Percentiles rank a stretch among this genome's conserved stretches.
phyloP scores from a whole-genome alignment of 2,113 vertebrate species.

The Serinus canaria region DNA sequence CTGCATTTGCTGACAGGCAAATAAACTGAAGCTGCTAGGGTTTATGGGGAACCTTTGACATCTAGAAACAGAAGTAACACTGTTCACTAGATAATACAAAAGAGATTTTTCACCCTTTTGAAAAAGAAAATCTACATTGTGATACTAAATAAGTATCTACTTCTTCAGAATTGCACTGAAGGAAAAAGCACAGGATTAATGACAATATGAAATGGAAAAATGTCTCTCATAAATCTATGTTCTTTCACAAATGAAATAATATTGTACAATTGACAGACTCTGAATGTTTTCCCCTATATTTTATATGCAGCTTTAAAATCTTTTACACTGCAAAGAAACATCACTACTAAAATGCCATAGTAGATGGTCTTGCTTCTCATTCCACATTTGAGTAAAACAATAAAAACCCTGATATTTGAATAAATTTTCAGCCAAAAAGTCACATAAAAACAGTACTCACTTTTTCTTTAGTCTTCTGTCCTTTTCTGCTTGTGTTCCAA shows the following conservation, averaged over 20 bases:
- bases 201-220: background rate
- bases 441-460: conserved; percentile 75
- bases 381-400: background rate
- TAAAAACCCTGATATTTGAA: background rate
- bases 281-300: background rate
- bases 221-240: background rate
- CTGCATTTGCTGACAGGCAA: conserved; percentile 37
- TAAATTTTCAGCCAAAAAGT: background rate
- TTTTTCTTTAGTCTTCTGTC: conserved; percentile 97
- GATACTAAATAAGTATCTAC: background rate
- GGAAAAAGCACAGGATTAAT: background rate
- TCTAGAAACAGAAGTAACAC: conserved; percentile 25
- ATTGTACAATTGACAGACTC: background rate
- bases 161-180: background rate
- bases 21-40: background rate
- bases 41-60: conserved; percentile 36
- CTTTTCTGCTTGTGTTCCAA: conserved; percentile 97
- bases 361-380: background rate
- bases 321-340: background rate
- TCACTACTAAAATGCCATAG: background rate
- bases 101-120: background rate
- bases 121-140: background rate
- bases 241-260: background rate
- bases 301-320: background rate
- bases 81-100: background rate